These are phyloP conservation scores for Lethocerus indicus DNA, from an alignment of 1,140 invertebrate species.

Conservation along the genomic window DNA sequence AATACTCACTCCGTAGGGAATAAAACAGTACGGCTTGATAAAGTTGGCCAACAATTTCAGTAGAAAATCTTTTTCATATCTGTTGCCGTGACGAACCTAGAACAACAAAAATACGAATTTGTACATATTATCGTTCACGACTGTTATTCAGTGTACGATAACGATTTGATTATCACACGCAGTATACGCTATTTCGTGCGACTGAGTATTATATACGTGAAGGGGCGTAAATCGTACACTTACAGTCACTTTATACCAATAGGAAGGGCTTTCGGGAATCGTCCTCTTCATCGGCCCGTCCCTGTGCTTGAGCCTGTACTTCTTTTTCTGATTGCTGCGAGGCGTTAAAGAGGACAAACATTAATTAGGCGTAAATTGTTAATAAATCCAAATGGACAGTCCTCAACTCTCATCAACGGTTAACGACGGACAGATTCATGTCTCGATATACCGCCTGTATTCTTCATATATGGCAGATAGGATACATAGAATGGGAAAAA, in stretches of 20 bases:
- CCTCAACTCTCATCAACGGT: background rate
- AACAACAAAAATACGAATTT: constrained; percentile 17
- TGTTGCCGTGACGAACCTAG: constrained; percentile 50
- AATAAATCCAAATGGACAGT: background rate
- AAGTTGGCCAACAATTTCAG: constrained; percentile 37
- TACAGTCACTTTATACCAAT: constrained; percentile 42
- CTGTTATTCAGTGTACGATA: background rate
- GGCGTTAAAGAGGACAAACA: background rate
- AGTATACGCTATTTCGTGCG: background rate
- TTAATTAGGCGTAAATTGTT: background rate
- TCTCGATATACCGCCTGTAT: background rate
- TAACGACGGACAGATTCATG: background rate
- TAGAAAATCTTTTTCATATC: constrained; percentile 50
- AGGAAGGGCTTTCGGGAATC: constrained; percentile 25
- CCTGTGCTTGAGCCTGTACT: background rate
- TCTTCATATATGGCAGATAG: too few species aligned
- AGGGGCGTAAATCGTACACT: too few species aligned
- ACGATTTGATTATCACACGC: background rate
- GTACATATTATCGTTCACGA: background rate
- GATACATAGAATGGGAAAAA: too few species aligned
- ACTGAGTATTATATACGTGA: too few species aligned
- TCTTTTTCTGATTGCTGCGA: background rate
- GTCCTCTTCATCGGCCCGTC: constrained; percentile 16
- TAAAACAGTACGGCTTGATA: constrained; percentile 41
- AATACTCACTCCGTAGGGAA: constrained; percentile 35